A percentile compares a stretch with the other conserved stretches of the same genome.
Conservation (phyloP, 2,888 invertebrate genomes). For the Celastrina argiolus region DNA sequence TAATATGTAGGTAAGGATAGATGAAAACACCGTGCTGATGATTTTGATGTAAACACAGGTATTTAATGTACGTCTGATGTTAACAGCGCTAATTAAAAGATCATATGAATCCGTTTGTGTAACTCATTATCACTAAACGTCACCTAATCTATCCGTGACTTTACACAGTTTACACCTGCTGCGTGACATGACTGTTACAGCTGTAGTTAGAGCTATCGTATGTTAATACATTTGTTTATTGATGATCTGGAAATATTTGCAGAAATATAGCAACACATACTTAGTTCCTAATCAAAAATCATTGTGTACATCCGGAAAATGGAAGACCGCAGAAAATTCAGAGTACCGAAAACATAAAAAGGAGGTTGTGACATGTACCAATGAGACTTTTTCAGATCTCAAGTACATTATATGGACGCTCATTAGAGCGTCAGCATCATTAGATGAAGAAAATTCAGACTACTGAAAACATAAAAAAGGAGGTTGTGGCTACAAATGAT, state of each 20-base stretch:
- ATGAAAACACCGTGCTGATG: background rate
- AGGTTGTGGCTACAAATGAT: too few relatives aligned
- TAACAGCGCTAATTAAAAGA: slow-evolving; percentile 1
- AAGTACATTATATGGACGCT: too few relatives aligned
- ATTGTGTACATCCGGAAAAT: too few relatives aligned
- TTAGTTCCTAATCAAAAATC: too few relatives aligned
- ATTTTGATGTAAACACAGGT: background rate
- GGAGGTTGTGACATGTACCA: too few relatives aligned
- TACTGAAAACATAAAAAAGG: too few relatives aligned
- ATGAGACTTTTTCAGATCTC: too few relatives aligned
- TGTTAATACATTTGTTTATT: background rate
- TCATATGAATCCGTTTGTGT: background rate
- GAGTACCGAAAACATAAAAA: too few relatives aligned
- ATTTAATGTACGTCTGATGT: background rate
- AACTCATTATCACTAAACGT: background rate
- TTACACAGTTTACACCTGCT: background rate
- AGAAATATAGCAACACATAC: background rate
- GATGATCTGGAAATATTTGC: background rate
- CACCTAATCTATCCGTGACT: slow-evolving; percentile 1
- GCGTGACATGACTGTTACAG: background rate
- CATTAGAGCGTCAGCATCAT: too few relatives aligned
- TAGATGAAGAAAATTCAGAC: too few relatives aligned
- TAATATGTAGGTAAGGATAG: too few relatives aligned
- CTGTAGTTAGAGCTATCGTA: background rate
- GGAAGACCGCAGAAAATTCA: too few relatives aligned